phyloP scores from a whole-genome alignment of 2,113 vertebrate genomes.

The Paralichthys olivaceus region DNA sequence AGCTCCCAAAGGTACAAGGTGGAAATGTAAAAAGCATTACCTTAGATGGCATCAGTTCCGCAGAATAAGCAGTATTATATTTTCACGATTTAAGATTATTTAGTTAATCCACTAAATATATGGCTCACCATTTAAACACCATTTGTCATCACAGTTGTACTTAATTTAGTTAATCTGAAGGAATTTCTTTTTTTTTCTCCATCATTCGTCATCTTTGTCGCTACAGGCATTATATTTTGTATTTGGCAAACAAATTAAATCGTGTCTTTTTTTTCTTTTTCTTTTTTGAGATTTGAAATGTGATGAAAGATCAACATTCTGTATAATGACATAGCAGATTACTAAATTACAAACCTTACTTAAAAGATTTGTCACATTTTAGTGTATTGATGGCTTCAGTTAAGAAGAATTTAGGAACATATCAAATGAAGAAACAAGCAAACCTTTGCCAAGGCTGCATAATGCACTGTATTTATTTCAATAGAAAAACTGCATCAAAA shows the following conservation, averaged over 20 bases:
- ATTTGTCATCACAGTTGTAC: too few species aligned
- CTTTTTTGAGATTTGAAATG: neutral
- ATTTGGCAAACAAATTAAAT: neutral
- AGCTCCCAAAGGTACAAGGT: neutral
- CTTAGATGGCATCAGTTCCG: neutral
- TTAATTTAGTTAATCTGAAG: neutral
- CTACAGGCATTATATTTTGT: neutral
- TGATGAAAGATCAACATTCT: neutral
- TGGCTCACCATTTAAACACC: neutral
- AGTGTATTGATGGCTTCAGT: neutral
- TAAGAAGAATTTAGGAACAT: too few species aligned
- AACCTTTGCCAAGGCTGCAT: neutral
- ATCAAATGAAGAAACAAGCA: neutral
- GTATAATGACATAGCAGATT: neutral
- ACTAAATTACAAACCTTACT: neutral
- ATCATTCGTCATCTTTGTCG: neutral
- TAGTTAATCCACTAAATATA: neutral
- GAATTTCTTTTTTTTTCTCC: too few species aligned
- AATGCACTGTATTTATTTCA: neutral
- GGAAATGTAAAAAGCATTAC: neutral
- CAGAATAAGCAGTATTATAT: neutral
- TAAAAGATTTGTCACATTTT: constrained; percentile 1
- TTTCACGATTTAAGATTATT: neutral
- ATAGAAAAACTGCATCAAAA: neutral
- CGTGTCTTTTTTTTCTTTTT: too few species aligned